phyloP scores from a whole-genome alignment of 2,113 vertebrate genomes.

The Polypterus senegalus region DNA sequence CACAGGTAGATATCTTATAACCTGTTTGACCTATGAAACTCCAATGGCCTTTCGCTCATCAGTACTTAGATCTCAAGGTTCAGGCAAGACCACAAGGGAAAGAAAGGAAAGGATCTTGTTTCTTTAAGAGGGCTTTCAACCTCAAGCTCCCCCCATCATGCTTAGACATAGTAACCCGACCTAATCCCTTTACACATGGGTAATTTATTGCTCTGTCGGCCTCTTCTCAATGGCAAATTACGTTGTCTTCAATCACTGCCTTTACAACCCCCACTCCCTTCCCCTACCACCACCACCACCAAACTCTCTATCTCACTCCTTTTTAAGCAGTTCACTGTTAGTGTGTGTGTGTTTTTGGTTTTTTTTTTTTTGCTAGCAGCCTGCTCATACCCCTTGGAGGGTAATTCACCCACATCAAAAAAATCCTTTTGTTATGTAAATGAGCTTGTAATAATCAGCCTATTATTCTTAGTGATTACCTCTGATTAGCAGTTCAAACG shows the following conservation, averaged over 20 bases:
- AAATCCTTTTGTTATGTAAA: constrained; percentile 61
- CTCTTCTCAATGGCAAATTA: constrained; percentile 68
- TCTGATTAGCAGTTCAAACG: constrained; percentile 60
- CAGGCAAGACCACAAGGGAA: constrained; percentile 3
- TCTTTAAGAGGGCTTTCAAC: constrained; percentile 48
- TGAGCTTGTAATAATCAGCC: constrained; percentile 45
- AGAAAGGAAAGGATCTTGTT: constrained; percentile 27
- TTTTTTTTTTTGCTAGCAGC: constrained; percentile 11
- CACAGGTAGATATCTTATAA: constrained; percentile 30
- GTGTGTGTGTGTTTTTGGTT: constrained; percentile 1
- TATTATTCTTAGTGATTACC: constrained; percentile 54
- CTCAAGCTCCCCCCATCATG: constrained; percentile 30
- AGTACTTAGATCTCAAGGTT: constrained; percentile 18
- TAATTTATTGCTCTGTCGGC: constrained; percentile 77
- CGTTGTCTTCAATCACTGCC: constrained; percentile 68
- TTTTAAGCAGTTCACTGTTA: no score
- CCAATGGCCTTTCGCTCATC: constrained; percentile 15
- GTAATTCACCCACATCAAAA: constrained; percentile 47
- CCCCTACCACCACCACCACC: constrained; percentile 38
- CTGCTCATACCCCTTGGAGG: constrained; percentile 41
- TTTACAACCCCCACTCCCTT: constrained; percentile 36
- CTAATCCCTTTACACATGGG: constrained; percentile 65
- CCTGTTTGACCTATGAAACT: constrained; percentile 23
- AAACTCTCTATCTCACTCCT: constrained; percentile 26
- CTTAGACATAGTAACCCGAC: constrained; percentile 57